A percentile compares a stretch with the other conserved stretches of the same genome.
Evolutionary conservation across 2,888 invertebrate species (phyloP).

Genomic region (Eristalis pertinax): DNA sequence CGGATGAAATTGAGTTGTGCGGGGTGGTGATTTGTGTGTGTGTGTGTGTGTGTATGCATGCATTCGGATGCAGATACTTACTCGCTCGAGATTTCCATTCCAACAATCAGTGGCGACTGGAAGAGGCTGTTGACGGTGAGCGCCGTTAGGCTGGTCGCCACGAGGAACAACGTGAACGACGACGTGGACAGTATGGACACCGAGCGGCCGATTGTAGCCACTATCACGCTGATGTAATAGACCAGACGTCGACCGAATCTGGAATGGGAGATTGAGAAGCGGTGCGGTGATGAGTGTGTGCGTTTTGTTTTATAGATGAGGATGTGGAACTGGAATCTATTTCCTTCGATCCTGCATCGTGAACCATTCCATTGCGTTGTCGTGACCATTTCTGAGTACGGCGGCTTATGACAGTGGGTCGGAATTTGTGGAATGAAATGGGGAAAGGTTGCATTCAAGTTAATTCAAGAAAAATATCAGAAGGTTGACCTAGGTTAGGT

Average conservation of each 20-base stretch:
- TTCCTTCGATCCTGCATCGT: no score
- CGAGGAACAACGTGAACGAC: conserved; percentile 81
- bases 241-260: conserved; percentile 83
- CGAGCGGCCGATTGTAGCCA: conserved; percentile 81
- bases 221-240: conserved; percentile 82
- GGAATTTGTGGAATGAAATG: no score
- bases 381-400: no score
- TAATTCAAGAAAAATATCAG: no score
- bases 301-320: not conserved
- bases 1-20: conserved; percentile 8
- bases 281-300: not conserved
- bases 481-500: no score
- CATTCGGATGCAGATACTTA: conserved; percentile 75
- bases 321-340: no score
- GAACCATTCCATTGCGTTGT: no score
- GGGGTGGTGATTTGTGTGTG: not conserved
- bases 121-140: conserved; percentile 82
- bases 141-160: conserved; percentile 81
- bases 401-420: no score
- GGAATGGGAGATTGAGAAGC: conserved; percentile 26
- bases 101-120: conserved; percentile 82
- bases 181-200: conserved; percentile 80
- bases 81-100: conserved; percentile 83
- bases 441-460: no score
- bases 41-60: not conserved